These are phyloP conservation scores for Champsocephalus esox DNA, from an alignment of 2,797 vertebrate genomes.

Conservation along the genomic window DNA sequence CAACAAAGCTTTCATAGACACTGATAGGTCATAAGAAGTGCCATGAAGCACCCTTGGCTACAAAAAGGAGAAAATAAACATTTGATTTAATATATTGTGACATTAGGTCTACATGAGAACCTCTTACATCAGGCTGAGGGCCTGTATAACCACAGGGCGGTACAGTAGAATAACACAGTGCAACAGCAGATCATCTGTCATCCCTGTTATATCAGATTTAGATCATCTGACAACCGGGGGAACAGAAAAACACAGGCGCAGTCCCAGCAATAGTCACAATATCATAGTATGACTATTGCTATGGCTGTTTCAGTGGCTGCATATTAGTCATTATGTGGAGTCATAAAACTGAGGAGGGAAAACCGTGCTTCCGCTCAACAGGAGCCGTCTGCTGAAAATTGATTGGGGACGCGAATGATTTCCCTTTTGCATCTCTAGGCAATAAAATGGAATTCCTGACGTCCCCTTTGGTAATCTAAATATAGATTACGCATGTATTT, in stretches of 20 bases:
- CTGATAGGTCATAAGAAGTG: slow-evolving; percentile 39
- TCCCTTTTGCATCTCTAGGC: slow-evolving; percentile 67
- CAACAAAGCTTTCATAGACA: slow-evolving; percentile 11
- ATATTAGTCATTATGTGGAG: slow-evolving; percentile 73
- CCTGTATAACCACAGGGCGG: slow-evolving; percentile 49
- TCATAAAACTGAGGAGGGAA: slow-evolving; percentile 68
- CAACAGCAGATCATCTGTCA: slow-evolving; percentile 61
- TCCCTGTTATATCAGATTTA: slow-evolving; percentile 65
- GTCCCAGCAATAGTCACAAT: slow-evolving; percentile 60
- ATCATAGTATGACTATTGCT: slow-evolving; percentile 64
- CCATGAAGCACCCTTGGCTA: slow-evolving; percentile 58
- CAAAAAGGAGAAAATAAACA: slow-evolving; percentile 48
- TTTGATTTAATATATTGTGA: slow-evolving; percentile 71
- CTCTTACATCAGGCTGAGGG: slow-evolving; percentile 55
- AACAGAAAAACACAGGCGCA: slow-evolving; percentile 53
- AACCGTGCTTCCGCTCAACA: slow-evolving; percentile 51
- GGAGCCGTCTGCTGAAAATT: slow-evolving; percentile 56
- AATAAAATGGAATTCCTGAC: slow-evolving; percentile 71
- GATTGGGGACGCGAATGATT: slow-evolving; percentile 68
- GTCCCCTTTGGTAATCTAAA: slow-evolving; percentile 74
- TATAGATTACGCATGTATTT: slow-evolving; percentile 74
- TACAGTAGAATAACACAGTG: slow-evolving; percentile 45
- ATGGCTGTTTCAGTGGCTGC: slow-evolving; percentile 64
- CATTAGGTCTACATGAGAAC: slow-evolving; percentile 56
- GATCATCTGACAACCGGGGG: slow-evolving; percentile 50